A percentile compares a stretch with the other conserved stretches of the same genome.
These are phyloP conservation scores for Chanos chanos DNA, from an alignment of 2,797 vertebrate species.

Conservation along the genomic window DNA sequence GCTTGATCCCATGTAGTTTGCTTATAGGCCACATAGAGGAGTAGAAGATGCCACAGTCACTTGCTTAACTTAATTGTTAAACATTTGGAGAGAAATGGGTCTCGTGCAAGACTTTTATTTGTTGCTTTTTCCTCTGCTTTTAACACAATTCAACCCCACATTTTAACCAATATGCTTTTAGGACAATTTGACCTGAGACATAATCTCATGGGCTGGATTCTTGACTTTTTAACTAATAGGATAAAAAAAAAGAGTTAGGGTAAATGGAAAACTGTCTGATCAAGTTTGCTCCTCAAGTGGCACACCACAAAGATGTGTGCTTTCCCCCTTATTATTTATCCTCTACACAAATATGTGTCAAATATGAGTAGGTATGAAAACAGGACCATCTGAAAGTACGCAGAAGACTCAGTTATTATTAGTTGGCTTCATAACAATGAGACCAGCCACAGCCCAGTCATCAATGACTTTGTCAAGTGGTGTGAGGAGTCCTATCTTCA, in stretches of 20 bases:
- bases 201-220: too few relatives aligned
- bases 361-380: neutral
- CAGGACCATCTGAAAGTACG: neutral
- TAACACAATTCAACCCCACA: neutral
- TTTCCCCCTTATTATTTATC: too few relatives aligned
- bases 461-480: neutral
- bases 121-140: neutral
- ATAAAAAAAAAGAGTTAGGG: too few relatives aligned
- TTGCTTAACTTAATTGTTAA: conserved; percentile 6
- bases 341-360: too few relatives aligned
- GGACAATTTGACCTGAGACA: neutral
- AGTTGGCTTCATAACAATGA: neutral
- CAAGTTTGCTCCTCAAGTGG: too few relatives aligned
- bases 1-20: neutral
- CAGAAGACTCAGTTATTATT: neutral
- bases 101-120: conserved; percentile 11
- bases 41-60: conserved; percentile 1
- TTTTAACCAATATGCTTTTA: neutral
- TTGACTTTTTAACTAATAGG: too few relatives aligned
- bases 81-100: conserved; percentile 4
- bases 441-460: neutral
- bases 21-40: conserved; percentile 3
- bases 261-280: too few relatives aligned
- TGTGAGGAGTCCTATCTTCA: neutral
- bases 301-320: too few relatives aligned